Base-by-base conservation (phyloP, 2,888 invertebrate species). In the Listrodromus nycthemerus region DNA sequence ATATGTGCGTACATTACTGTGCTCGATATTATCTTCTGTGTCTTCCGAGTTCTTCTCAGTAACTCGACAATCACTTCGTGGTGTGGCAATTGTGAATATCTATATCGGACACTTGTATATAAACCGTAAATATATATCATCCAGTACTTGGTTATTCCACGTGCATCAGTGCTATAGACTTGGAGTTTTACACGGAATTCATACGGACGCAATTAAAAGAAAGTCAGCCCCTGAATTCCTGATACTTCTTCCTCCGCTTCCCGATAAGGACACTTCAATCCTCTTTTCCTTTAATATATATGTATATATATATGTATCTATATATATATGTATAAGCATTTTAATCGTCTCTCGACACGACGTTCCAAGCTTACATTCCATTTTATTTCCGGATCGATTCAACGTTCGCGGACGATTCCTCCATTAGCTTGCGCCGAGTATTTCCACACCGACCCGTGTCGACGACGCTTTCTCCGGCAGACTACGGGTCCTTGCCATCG, bases 11-110 rank as follows among this genome's bases (percentile, higher is more conserved):
- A 61, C 37, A 19, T 24, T 74, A 41, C 27, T 73, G 52, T 45
- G 65, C 63, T 74, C 65, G 78, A 75, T 70, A 74, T 74, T 79
- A 48, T 82, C 45, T 73, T 61, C 45, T 48, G 33, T 61, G 52
- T 70, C 61, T 41, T 58, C 7, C 45, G 5, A 41, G n/a, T 8
- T 67, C 41, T 16, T 16, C 19, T 41, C 16, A 21, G 48, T 16
- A 61, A 16, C 48, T 69, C 27, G 37, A 63, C 48, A 50, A 27
- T 30, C 33, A 48, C 24, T 48, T 70, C 30, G 48, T 63, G 24
- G 30, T 0, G 27, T n/a, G 21, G 21, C 27, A 61, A 69, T 77
- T 65, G 48, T 1, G 50, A 24, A 77, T 21, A 27, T 27, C 61
- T 33, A 61, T 76, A 45, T 41, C 52, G 5, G 2, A 27, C 16